Base-by-base conservation (phyloP, 2,888 invertebrate species). In the Flexamia atlantica region DNA sequence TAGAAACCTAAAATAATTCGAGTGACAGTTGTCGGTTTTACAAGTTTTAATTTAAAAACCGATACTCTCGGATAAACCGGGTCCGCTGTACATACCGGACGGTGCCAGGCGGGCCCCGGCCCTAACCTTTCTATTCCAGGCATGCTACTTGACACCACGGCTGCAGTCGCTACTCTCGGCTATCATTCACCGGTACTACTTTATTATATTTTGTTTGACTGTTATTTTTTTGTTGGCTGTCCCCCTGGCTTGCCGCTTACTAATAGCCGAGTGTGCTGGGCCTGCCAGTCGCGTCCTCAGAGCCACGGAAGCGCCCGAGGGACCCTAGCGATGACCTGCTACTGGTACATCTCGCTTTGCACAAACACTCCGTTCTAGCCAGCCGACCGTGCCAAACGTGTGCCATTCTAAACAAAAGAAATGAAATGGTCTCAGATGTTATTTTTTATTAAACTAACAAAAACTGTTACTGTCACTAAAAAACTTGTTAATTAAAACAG, bases 291-390 rank as follows among this genome's bases (percentile, higher is more conserved):
- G 87, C 87, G 85, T 84, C 84, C 86, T 85, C 86, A 84, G 87
- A 85, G 84, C 82, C 81, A 82, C 97, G 97, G 96, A 97, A 97
- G 95, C 97, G 97, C 93, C 95, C 97, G 94, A 95, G 94, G 90
- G 94, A 95, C 92, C 92, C 93, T 91, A 95, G 95, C 93, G 95
- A 95, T 93, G 96, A 96, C 93, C 93, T 96, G 93, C 94, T 97
- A 95, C 97, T 98, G 97, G 97, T 98, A 97, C 95, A 92, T 90
- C 92, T 91, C 91, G 92, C 92, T 92, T 93, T 93, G 94, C 94
- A 94, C 93, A 93, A n/a, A 70, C 60, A 60, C 92, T 89, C 90
- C 90, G 90, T 90, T 85, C 57, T 85, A 83, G 80, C 74, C 74
- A 82, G 76, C 83, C 81, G 12, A 12, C 42, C 7, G n/a, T n/a